A percentile compares a stretch with the other conserved stretches of the same genome.
Conservation (phyloP, 2,888 invertebrate genomes). For the Macrosoma leucophasiata region DNA sequence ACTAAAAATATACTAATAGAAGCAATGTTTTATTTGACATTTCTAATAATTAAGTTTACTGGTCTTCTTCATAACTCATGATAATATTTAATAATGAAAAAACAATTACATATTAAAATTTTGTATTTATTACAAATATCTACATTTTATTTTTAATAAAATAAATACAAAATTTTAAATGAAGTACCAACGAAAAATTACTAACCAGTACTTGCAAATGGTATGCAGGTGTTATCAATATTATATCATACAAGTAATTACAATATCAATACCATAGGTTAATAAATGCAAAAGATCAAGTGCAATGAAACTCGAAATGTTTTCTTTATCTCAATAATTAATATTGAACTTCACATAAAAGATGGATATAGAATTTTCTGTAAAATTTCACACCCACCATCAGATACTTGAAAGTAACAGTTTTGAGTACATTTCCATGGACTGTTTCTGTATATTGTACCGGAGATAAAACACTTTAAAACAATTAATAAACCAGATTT, state of each 20-base stretch:
- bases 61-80: slow-evolving; percentile 64
- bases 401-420: slow-evolving; percentile 47
- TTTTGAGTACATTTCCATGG: slow-evolving; percentile 56
- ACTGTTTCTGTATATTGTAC: slow-evolving; percentile 60
- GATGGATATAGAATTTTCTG: slow-evolving; percentile 44
- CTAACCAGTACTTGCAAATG: slow-evolving; percentile 71
- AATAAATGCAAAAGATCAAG: slow-evolving; percentile 77
- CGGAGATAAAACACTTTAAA: slow-evolving; percentile 72
- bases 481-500: slow-evolving; percentile 72
- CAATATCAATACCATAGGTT: slow-evolving; percentile 76
- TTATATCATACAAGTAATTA: slow-evolving; percentile 75
- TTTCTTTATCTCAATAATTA: slow-evolving; percentile 51
- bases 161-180: slow-evolving; percentile 77
- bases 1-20: slow-evolving; percentile 66
- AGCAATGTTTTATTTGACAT: slow-evolving; percentile 64
- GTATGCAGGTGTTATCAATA: slow-evolving; percentile 71
- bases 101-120: slow-evolving; percentile 72
- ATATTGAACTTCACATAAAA: slow-evolving; percentile 57
- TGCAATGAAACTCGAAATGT: slow-evolving; percentile 67
- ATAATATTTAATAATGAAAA: slow-evolving; percentile 69
- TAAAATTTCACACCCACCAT: slow-evolving; percentile 49
- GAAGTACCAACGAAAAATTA: slow-evolving; percentile 71
- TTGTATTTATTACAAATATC: slow-evolving; percentile 76
- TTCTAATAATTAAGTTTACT: slow-evolving; percentile 61
- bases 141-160: slow-evolving; percentile 76